Conservation (phyloP, 1,140 invertebrate genomes). For the Zaprionus ghesquierei region DNA sequence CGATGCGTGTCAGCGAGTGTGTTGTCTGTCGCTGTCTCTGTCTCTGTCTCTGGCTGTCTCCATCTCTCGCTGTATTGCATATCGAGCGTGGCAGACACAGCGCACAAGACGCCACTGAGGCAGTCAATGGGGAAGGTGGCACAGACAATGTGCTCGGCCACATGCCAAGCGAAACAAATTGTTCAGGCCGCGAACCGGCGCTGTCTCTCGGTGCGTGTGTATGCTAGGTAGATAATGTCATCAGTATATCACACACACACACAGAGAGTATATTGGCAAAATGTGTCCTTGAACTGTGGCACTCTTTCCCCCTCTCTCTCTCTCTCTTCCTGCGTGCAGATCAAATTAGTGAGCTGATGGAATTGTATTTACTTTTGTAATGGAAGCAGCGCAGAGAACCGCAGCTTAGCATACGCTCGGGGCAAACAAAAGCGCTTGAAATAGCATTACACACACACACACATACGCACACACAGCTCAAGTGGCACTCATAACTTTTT, state of each 20-base stretch:
- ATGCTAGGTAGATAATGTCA: slow-evolving; percentile 62
- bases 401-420: not conserved
- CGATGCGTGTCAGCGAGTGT: slow-evolving; percentile 62
- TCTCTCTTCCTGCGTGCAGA: slow-evolving; percentile 2
- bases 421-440: not conserved
- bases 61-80: slow-evolving; percentile 30
- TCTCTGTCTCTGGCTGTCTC: slow-evolving; percentile 24
- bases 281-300: slow-evolving; percentile 41
- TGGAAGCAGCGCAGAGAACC: not conserved
- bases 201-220: not conserved
- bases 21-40: slow-evolving; percentile 21
- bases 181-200: slow-evolving; percentile 29
- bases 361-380: slow-evolving; percentile 11
- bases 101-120: slow-evolving; percentile 24
- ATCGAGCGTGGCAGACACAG: slow-evolving; percentile 27
- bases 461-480: not conserved
- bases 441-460: not conserved
- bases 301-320: no score
- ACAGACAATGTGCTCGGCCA: slow-evolving; percentile 38
- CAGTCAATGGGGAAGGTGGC: slow-evolving; percentile 35
- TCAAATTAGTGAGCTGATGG: slow-evolving; percentile 10
- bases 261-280: slow-evolving; percentile 18
- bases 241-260: slow-evolving; percentile 49
- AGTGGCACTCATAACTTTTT: slow-evolving; percentile 15
- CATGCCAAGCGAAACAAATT: slow-evolving; percentile 58